Evolutionary conservation across 2,797 vertebrate species (phyloP).

Genomic region (Phataginus tricuspis): DNA sequence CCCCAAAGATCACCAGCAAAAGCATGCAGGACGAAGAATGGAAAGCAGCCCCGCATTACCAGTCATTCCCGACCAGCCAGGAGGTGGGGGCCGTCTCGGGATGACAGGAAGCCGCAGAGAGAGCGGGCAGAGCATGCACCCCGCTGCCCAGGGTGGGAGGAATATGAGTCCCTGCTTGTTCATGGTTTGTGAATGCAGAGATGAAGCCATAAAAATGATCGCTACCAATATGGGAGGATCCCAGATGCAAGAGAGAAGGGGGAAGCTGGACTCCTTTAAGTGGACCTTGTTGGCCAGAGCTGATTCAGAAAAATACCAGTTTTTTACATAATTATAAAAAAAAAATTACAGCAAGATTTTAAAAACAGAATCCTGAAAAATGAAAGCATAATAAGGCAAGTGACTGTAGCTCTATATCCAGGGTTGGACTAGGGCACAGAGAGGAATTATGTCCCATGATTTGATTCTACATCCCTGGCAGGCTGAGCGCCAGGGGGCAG

Average conservation of each 20-base stretch:
- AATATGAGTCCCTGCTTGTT: fast-evolving
- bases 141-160: not conserved
- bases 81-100: too few relatives aligned
- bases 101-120: not conserved
- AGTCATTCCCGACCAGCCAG: not conserved
- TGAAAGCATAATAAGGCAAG: not conserved
- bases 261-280: fast-evolving
- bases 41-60: not conserved
- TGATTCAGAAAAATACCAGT: not conserved
- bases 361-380: not conserved
- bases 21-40: not conserved
- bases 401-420: not conserved
- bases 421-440: fast-evolving
- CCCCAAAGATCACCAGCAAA: not conserved
- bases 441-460: fast-evolving
- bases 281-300: not conserved
- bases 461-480: not conserved
- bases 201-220: too few relatives aligned
- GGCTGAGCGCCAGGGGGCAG: fast-evolving
- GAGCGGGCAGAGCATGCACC: fast-evolving
- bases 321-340: not conserved
- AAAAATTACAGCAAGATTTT: not conserved
- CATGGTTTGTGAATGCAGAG: fast-evolving
- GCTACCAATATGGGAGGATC: fast-evolving
- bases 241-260: fast-evolving